These are phyloP conservation scores for Trinorchestia longiramus DNA, from an alignment of 1,140 invertebrate genomes.

Conservation along the genomic window DNA sequence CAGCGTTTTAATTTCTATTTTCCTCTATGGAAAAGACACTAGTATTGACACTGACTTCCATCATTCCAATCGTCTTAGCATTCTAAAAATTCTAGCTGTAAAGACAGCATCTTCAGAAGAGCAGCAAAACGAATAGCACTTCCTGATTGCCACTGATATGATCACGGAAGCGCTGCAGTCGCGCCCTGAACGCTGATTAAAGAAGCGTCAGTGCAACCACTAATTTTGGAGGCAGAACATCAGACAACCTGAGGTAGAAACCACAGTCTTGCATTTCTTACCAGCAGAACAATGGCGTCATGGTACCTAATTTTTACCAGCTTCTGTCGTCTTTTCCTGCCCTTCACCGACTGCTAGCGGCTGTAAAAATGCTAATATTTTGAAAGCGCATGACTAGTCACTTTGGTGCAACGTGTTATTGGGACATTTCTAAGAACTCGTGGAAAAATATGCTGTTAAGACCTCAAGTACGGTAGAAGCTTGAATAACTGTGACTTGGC, in stretches of 20 bases:
- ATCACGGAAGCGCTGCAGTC: neutral
- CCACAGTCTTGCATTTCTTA: neutral
- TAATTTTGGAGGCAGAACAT: neutral
- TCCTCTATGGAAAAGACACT: too few relatives aligned
- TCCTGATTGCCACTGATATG: neutral
- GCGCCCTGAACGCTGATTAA: neutral
- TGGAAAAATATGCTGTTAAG: neutral
- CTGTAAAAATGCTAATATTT: neutral
- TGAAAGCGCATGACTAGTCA: neutral
- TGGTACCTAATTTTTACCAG: neutral
- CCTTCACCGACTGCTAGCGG: neutral
- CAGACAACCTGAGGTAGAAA: neutral
- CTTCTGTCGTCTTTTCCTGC: neutral
- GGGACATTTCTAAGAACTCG: neutral
- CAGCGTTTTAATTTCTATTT: too few relatives aligned
- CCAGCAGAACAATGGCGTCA: neutral
- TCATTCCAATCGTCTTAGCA: too few relatives aligned
- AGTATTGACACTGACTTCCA: too few relatives aligned
- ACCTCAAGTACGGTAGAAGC: neutral
- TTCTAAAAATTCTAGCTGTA: too few relatives aligned
- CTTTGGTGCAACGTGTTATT: neutral
- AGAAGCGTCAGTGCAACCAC: neutral
- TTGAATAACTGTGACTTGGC: neutral
- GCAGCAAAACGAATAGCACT: neutral
- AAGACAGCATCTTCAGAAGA: too few relatives aligned